Evolutionary conservation across 2,113 vertebrate species (phyloP).

Genomic region (Corapipo altera): DNA sequence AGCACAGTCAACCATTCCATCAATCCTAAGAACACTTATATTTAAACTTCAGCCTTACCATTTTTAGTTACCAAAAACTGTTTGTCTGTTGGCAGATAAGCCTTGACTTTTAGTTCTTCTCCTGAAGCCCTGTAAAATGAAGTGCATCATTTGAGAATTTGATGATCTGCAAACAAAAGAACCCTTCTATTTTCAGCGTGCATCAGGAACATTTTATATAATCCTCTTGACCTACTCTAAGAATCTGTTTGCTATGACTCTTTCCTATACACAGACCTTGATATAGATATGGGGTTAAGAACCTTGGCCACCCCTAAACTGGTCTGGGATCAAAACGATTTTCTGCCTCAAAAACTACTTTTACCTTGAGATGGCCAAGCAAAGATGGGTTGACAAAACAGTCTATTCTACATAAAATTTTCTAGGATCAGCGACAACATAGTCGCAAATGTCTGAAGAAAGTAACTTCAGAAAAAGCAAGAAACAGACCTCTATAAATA

Average conservation of each 20-base stretch:
- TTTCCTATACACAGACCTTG: neutral
- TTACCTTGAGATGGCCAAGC: neutral
- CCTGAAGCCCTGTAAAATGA: constrained; percentile 85
- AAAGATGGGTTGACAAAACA: neutral
- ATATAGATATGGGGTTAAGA: neutral
- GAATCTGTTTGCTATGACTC: neutral
- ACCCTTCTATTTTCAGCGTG: neutral
- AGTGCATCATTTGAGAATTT: constrained; percentile 37
- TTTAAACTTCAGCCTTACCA: constrained; percentile 76
- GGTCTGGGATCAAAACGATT: neutral
- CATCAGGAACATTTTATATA: neutral
- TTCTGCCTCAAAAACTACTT: neutral
- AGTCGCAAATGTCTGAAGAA: neutral
- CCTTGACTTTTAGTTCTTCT: constrained; percentile 94
- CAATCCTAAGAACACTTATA: neutral
- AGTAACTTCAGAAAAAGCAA: neutral
- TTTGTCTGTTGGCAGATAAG: constrained; percentile 91
- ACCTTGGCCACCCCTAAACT: neutral
- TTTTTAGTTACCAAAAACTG: constrained; percentile 98
- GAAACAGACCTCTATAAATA: neutral
- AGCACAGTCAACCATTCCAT: neutral
- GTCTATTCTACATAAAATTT: neutral
- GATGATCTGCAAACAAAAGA: constrained; percentile 21
- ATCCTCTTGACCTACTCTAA: neutral
- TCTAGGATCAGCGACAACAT: neutral